Conservation (phyloP, 2,797 vertebrate species). For the Xerus rutilus region DNA sequence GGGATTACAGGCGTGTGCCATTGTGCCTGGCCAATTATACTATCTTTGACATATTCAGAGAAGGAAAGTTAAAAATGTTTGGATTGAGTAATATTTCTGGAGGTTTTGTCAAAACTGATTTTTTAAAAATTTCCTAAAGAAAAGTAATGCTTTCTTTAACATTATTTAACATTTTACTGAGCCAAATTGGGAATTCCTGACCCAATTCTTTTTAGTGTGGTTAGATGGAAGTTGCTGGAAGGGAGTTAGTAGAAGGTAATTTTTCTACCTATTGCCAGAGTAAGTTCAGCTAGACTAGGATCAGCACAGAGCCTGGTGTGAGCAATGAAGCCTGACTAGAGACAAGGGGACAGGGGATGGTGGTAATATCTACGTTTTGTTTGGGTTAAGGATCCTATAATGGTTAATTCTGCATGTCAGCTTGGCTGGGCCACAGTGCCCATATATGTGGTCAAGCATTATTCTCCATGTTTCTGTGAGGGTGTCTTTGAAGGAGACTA, state of each 20-base stretch:
- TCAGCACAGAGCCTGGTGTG: neutral
- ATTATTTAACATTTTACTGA: slow-evolving; percentile 30
- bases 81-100: neutral
- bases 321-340: neutral
- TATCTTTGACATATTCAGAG: neutral
- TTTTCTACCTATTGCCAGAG: neutral
- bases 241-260: neutral
- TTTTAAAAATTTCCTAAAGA: neutral
- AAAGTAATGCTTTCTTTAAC: slow-evolving; percentile 29
- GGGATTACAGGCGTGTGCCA: too few species aligned
- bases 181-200: slow-evolving; percentile 26
- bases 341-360: neutral
- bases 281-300: neutral
- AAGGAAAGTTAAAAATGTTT: neutral
- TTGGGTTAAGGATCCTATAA: neutral
- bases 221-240: neutral
- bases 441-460: neutral
- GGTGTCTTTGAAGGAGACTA: neutral
- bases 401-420: neutral
- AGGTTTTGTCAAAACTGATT: neutral
- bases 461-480: slow-evolving; percentile 36
- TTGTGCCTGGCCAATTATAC: too few species aligned
- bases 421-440: neutral
- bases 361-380: neutral
- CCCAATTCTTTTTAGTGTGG: neutral